Percentiles rank a stretch among this genome's conserved stretches.
These are phyloP conservation scores for Ypsolopha scabrella DNA, from an alignment of 2,888 invertebrate species.

Conservation along the genomic window DNA sequence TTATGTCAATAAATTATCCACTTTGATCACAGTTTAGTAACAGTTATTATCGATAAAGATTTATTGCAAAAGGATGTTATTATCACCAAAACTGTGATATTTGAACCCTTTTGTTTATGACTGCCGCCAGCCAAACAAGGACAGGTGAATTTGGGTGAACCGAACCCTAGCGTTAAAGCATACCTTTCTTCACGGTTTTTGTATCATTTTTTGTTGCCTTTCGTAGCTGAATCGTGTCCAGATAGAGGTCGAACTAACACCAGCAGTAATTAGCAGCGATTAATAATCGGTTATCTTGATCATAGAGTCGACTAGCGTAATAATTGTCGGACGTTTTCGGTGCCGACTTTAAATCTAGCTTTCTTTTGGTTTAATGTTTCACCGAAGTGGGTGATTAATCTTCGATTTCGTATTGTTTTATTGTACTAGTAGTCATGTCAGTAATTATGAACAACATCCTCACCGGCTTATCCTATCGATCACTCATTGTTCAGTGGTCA, in stretches of 20 bases:
- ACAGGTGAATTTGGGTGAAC: conserved; percentile 54
- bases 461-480: not conserved
- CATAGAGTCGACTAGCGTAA: conserved; percentile 39
- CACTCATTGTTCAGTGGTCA: not conserved
- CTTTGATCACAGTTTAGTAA: conserved; percentile 39
- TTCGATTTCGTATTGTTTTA: not conserved
- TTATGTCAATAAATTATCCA: conserved; percentile 41
- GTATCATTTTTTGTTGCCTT: conserved; percentile 42
- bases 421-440: not conserved
- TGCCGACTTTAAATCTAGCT: conserved; percentile 19
- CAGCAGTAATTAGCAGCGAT: conserved; percentile 69
- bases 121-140: conserved; percentile 60
- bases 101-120: conserved; percentile 60
- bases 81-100: conserved; percentile 64
- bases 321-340: conserved; percentile 42
- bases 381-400: conserved; percentile 1
- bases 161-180: conserved; percentile 37
- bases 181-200: conserved; percentile 65
- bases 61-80: conserved; percentile 50
- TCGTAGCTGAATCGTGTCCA: conserved; percentile 59
- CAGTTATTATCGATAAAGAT: conserved; percentile 60
- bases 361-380: conserved; percentile 16
- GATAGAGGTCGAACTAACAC: conserved; percentile 67
- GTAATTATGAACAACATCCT: not conserved
- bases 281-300: conserved; percentile 70